Conservation (phyloP, 2,113 vertebrate genomes). For the Hypocryptadius cinnamomeus region DNA sequence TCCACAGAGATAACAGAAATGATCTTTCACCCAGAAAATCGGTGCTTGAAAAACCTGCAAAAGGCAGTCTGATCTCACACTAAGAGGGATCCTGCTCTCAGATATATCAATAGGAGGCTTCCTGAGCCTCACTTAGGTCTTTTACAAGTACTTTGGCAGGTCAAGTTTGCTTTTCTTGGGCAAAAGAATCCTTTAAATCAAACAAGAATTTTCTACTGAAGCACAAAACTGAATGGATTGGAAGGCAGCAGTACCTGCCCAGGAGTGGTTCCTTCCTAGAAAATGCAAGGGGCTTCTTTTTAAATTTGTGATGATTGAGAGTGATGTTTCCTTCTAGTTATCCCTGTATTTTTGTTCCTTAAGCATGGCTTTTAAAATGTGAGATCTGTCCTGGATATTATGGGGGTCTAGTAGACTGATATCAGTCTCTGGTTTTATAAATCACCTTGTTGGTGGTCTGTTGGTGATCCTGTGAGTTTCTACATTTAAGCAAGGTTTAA, state of each 20-base stretch:
- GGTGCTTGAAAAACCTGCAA: neutral
- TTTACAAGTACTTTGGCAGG: neutral
- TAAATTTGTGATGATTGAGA: neutral
- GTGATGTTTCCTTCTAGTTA: neutral
- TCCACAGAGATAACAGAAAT: neutral
- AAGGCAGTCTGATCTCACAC: neutral
- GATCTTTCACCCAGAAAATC: conserved; percentile 19
- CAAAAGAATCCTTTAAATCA: neutral
- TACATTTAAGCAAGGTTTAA: neutral
- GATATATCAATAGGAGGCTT: neutral
- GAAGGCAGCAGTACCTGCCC: neutral
- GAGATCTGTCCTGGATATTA: neutral
- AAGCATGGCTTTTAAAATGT: neutral
- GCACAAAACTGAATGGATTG: neutral
- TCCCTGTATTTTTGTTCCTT: neutral
- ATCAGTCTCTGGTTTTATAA: neutral
- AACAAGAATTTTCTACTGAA: neutral
- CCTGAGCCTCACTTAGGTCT: neutral
- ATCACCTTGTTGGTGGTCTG: neutral
- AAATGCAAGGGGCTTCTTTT: neutral
- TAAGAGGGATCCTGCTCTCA: neutral
- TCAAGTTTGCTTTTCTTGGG: neutral
- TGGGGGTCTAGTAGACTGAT: neutral
- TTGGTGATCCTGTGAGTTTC: neutral
- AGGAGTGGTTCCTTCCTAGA: neutral